A percentile compares a stretch with the other conserved stretches of the same genome.
phyloP scores from a whole-genome alignment of 2,113 vertebrate species.

The Corydoras sp. region DNA sequence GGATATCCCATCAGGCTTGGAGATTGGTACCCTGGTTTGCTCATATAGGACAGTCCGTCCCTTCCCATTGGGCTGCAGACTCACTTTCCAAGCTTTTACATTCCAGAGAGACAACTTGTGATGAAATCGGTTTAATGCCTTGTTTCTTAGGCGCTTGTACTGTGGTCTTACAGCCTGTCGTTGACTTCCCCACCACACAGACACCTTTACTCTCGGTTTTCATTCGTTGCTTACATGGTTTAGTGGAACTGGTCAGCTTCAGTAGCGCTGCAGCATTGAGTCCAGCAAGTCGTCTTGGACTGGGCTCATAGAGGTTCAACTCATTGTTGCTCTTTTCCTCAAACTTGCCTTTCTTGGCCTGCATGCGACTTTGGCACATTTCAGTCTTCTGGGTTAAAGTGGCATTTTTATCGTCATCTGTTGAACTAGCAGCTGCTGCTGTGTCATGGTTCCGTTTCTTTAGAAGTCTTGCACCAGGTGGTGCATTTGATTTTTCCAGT shows the following conservation, averaged over 20 bases:
- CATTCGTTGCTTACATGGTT: conserved; percentile 58
- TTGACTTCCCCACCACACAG: conserved; percentile 3
- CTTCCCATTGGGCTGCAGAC: conserved; percentile 63
- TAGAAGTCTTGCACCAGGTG: conserved; percentile 51
- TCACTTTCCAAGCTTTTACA: conserved; percentile 66
- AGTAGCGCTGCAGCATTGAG: conserved; percentile 88
- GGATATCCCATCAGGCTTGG: conserved; percentile 62
- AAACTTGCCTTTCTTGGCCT: conserved; percentile 50
- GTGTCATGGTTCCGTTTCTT: conserved; percentile 58
- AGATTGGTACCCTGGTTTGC: conserved; percentile 63
- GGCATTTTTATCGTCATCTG: conserved; percentile 33
- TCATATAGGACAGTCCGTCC: conserved; percentile 48
- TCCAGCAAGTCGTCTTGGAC: conserved; percentile 86
- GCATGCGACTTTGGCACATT: conserved; percentile 51
- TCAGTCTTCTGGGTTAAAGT: conserved; percentile 43
- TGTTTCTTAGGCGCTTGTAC: conserved; percentile 46
- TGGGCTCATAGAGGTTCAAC: conserved; percentile 58
- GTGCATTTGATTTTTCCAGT: conserved; percentile 73
- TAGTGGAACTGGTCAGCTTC: conserved; percentile 80
- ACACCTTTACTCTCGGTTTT: conserved; percentile 55
- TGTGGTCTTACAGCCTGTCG: conserved; percentile 50
- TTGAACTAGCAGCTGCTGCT: conserved; percentile 4
- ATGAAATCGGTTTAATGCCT: conserved; percentile 31
- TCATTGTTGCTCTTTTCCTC: conserved; percentile 9
- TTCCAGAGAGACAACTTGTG: conserved; percentile 48